Percentiles rank a stretch among this genome's conserved stretches.
phyloP scores from a whole-genome alignment of 30 jellyfish, hydroid and myxozoan species.

The Aurelia sp. region DNA sequence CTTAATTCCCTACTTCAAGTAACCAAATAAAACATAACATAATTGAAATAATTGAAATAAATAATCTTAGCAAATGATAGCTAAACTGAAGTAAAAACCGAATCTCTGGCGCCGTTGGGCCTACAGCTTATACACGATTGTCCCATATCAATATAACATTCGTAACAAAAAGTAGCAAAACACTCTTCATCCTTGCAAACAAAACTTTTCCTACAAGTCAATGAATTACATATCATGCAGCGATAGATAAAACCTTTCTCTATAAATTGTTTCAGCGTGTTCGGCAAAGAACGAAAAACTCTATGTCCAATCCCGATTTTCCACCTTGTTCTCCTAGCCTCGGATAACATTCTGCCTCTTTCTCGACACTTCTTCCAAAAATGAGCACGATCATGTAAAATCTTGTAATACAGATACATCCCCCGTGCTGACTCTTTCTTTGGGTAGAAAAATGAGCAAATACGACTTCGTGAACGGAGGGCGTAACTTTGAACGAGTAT shows the following conservation, averaged over 20 bases:
- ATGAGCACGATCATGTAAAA: constrained; percentile 80
- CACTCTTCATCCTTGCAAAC: constrained; percentile 76
- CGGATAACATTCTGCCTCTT: constrained; percentile 80
- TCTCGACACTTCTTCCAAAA: constrained; percentile 83
- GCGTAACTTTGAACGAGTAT: constrained; percentile 71
- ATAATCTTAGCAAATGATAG: not conserved
- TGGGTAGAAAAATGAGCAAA: constrained; percentile 88
- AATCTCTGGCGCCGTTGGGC: constrained; percentile 59
- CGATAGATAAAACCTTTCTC: constrained; percentile 65
- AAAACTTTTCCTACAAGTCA: constrained; percentile 61
- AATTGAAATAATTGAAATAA: no score
- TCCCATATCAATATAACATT: constrained; percentile 92
- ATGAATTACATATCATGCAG: constrained; percentile 91
- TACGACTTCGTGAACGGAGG: constrained; percentile 83
- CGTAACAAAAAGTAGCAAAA: constrained; percentile 87
- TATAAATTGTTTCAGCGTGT: constrained; percentile 20
- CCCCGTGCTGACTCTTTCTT: constrained; percentile 81
- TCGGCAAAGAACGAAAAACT: constrained; percentile 70
- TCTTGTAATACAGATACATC: constrained; percentile 79
- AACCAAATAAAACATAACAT: no score
- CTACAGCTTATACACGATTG: constrained; percentile 79
- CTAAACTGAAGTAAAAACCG: constrained; percentile 57
- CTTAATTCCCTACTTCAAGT: no score
- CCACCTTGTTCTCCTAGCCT: constrained; percentile 78
- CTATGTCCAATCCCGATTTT: constrained; percentile 64